These are phyloP conservation scores for Drosophila demipolita DNA, from an alignment of 2,888 invertebrate genomes.

Conservation along the genomic window DNA sequence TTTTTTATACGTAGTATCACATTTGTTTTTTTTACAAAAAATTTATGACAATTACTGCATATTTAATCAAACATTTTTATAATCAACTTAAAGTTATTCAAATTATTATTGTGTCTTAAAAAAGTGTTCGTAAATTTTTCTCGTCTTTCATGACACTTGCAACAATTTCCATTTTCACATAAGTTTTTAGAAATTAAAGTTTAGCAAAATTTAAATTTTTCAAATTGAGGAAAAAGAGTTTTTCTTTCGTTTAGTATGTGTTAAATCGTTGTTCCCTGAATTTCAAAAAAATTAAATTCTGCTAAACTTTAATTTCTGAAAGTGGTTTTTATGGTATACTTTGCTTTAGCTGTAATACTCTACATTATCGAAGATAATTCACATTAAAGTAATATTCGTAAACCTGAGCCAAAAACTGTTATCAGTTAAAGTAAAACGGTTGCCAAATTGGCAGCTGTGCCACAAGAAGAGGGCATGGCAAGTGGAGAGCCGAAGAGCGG, in stretches of 20 bases:
- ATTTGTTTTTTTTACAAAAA: background rate
- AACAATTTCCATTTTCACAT: background rate
- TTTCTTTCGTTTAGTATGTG: background rate
- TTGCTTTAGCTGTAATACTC: background rate
- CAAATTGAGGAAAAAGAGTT: no score
- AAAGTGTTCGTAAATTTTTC: background rate
- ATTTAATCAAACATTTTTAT: no score
- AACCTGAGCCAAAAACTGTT: constrained; percentile 1
- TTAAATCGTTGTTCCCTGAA: background rate
- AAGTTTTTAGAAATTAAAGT: no score
- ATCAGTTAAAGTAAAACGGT: constrained; percentile 21
- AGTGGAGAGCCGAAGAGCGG: background rate
- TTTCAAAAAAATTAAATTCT: background rate
- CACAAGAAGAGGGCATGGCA: background rate
- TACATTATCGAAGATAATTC: background rate
- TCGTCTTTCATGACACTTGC: background rate
- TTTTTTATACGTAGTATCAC: background rate
- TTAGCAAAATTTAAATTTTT: no score
- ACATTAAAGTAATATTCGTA: constrained; percentile 10
- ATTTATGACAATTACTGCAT: background rate
- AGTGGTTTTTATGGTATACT: no score
- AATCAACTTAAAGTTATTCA: no score
- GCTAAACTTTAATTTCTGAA: background rate
- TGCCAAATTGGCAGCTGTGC: constrained; percentile 56
- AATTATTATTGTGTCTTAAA: no score